Conservation (phyloP, 2,888 invertebrate genomes). For the Drosophila colorata region DNA sequence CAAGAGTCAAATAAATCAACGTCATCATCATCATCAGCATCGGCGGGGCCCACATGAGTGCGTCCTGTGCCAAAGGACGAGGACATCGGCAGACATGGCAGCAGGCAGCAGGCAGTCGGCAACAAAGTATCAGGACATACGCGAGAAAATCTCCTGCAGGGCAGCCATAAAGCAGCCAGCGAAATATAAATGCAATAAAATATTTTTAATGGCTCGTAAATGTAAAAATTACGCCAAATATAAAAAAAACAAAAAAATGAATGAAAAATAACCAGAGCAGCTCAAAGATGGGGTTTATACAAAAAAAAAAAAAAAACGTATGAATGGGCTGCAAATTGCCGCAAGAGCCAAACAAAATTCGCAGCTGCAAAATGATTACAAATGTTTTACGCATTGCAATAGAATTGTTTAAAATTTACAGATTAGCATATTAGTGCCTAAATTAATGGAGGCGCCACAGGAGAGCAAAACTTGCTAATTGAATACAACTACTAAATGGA, state of each 20-base stretch:
- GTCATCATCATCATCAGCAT: slow-evolving; percentile 62
- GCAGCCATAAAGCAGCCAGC: slow-evolving; percentile 68
- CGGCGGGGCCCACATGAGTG: slow-evolving; percentile 42
- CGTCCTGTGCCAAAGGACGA: slow-evolving; percentile 42
- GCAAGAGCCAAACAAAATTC: slow-evolving; percentile 16
- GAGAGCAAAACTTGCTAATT: slow-evolving; percentile 59
- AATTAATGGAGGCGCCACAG: slow-evolving; percentile 43
- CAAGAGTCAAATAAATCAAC: slow-evolving; percentile 72
- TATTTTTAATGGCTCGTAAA: slow-evolving; percentile 76
- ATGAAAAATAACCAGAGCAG: not conserved
- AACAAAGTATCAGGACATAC: slow-evolving; percentile 52
- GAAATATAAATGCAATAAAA: slow-evolving; percentile 75
- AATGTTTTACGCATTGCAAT: slow-evolving; percentile 25
- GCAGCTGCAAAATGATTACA: slow-evolving; percentile 7
- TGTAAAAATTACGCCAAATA: slow-evolving; percentile 72
- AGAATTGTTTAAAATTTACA: slow-evolving; percentile 46
- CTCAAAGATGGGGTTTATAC: not conserved
- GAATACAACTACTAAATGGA: slow-evolving; percentile 51
- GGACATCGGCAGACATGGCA: slow-evolving; percentile 28
- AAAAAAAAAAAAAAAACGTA: slow-evolving; percentile 10
- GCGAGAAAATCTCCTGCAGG: slow-evolving; percentile 52
- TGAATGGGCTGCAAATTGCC: slow-evolving; percentile 60
- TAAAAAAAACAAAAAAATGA: slow-evolving; percentile 32
- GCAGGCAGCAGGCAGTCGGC: slow-evolving; percentile 17
- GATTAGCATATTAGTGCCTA: slow-evolving; percentile 64